Base-by-base conservation (phyloP, 1,140 invertebrate genomes). In the Pantala flavescens region DNA sequence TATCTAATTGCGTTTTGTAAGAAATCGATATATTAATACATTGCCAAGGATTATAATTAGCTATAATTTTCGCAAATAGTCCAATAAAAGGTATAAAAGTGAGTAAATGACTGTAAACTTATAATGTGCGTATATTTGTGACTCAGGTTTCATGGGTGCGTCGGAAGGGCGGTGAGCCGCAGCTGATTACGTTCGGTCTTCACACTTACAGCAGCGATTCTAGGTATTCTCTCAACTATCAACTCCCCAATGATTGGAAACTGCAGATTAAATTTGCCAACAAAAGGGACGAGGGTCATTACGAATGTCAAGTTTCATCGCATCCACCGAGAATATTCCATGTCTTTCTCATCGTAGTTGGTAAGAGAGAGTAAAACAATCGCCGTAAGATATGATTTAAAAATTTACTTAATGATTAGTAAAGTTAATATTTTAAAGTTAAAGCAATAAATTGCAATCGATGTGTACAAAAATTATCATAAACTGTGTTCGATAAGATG, bases 121-220 rank as follows among this genome's bases (percentile, higher is more conserved):
- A 36, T 36, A 36, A 36, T 9, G 9, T 9, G 9, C 2, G 9
- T 36, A 36, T 36, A 36, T 36, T 70, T 70, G 2, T 75, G 75
- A 82, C 82, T 5, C 83, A 90, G 88, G 91, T 93, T 74, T 93
- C 91, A 0, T 93, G 91, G 91, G 87, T 92, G 71, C 85, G 90
- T 73, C 84, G 90, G 74, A 85, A 88, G 28, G 90, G 87, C 2
- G 90, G 90, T 5, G 90, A 92, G 55, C 84, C 92, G 0, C 90
- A 90, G 76, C 83, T 93, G 21, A 86, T 93, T 0, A 92, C 91
- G 0, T 90, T 91, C 76, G 92, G 91, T 5, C 84, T 88, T 71
- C 89, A 91, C 78, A 92, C 90, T 0, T 93, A 93, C 82, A 91
- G 89, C 73, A 90, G 88, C n/a, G 92, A 94, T 77, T 86, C 86